Evolutionary conservation across 2,113 vertebrate genomes (phyloP).

Genomic region (Xerus inauris): DNA sequence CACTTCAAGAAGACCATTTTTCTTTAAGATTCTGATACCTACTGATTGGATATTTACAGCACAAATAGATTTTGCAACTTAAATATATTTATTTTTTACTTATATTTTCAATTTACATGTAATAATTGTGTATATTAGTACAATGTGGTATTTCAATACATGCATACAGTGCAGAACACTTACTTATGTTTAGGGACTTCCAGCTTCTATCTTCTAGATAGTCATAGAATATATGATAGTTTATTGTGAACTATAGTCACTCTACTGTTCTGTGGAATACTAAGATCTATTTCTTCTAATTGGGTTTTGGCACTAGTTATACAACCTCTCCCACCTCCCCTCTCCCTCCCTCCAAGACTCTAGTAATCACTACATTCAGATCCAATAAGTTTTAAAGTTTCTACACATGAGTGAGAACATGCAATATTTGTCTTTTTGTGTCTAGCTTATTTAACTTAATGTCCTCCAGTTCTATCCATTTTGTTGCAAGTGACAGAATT

Average conservation of each 20-base stretch:
- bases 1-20: neutral
- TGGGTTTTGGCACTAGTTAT: neutral
- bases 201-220: neutral
- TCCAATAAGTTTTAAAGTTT: neutral
- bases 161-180: neutral
- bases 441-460: neutral
- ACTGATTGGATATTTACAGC: constrained; percentile 28
- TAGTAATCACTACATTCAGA: neutral
- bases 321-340: neutral
- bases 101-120: neutral
- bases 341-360: neutral
- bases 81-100: neutral
- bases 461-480: neutral
- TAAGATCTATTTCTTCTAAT: neutral
- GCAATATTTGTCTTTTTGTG: neutral
- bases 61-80: neutral
- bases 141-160: neutral
- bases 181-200: neutral
- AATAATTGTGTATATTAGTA: neutral
- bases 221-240: neutral
- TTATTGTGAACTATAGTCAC: neutral
- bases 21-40: neutral
- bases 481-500: neutral
- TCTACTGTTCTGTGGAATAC: neutral
- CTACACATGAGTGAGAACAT: neutral